Evolutionary conservation across 2,888 invertebrate genomes (phyloP), one percentile per base, ranked within the genome.

Genomic region (Leucophora obtusa): DNA sequence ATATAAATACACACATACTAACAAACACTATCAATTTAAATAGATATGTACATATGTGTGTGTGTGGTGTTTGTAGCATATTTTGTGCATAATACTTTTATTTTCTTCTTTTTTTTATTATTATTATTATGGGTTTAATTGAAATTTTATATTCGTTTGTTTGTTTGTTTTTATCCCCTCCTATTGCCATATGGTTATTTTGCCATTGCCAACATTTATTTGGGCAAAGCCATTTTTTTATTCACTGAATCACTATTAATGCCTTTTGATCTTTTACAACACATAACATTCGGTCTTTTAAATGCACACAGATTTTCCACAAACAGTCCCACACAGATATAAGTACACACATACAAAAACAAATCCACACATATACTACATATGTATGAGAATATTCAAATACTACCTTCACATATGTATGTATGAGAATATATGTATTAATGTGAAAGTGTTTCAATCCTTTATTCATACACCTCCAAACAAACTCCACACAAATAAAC

Each of bases 221-320:
- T 76, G 53, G 63, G 51, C 51, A 76, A 76, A 80, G 21, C 54
- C 18, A 69, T 65, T 60, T 77, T 59, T 60, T 54, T 65, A 70
- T 69, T 58, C 63, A 62, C 54, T 63, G 72, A 77, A 70, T 81
- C 69, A 77, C 69, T 73, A 76, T 81, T 77, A 81, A 81, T 77
- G 77, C 73, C 65, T 77, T 81, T 81, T 81, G 81, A 81, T 81
- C 77, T 73, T 80, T 75, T 77, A 69, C 63, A 80, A 63, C 62
- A 63, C 18, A 54, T 11, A 51, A 50, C 59, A 66, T 62, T 54
- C 43, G 59, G 18, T 62, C 74, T 65, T 73, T 71, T 63, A 71
- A 51, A 69, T 69, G 60, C 21, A 58, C 56, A 51, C 33, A 63
- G n/a, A 35, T n/a, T 56, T 60, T 50, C 56, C 24, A 62, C 11